Conservation (phyloP, 2,888 invertebrate genomes). For the Lypha dubia region DNA sequence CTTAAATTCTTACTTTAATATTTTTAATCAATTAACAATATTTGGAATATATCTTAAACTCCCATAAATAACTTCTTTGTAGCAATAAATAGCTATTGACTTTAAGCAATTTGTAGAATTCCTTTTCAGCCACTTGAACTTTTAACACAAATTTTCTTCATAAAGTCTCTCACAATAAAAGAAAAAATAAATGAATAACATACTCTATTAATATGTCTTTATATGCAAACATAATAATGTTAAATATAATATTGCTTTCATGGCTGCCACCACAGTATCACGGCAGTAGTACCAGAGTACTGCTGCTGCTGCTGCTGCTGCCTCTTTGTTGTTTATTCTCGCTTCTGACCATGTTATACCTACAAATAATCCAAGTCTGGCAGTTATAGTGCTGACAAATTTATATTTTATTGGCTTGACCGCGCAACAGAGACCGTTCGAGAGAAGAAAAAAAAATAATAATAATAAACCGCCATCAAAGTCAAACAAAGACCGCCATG, state of each 20-base stretch:
- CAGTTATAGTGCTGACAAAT: conserved; percentile 72
- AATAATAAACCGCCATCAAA: conserved; percentile 58
- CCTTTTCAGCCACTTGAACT: background rate
- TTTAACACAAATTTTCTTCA: conserved; percentile 43
- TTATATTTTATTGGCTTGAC: conserved; percentile 73
- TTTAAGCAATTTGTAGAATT: background rate
- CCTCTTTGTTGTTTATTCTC: conserved; percentile 17
- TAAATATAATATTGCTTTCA: conserved; percentile 51
- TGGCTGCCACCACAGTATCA: background rate
- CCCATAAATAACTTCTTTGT: background rate
- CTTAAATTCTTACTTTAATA: background rate
- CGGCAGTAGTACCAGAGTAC: background rate
- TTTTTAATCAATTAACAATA: background rate
- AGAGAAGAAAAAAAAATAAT: background rate
- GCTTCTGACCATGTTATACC: conserved; percentile 53
- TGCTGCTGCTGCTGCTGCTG: background rate
- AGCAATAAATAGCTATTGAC: background rate
- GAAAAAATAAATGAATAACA: background rate
- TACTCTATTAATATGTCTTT: conserved; percentile 54
- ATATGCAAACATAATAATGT: conserved; percentile 64
- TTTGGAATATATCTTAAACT: background rate
- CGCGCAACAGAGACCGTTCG: conserved; percentile 11
- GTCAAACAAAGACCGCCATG: conserved; percentile 68
- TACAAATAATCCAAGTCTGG: conserved; percentile 67
- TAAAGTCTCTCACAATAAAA: background rate